These are phyloP conservation scores for Chelon labrosus DNA, from an alignment of 2,797 vertebrate species.

Conservation along the genomic window DNA sequence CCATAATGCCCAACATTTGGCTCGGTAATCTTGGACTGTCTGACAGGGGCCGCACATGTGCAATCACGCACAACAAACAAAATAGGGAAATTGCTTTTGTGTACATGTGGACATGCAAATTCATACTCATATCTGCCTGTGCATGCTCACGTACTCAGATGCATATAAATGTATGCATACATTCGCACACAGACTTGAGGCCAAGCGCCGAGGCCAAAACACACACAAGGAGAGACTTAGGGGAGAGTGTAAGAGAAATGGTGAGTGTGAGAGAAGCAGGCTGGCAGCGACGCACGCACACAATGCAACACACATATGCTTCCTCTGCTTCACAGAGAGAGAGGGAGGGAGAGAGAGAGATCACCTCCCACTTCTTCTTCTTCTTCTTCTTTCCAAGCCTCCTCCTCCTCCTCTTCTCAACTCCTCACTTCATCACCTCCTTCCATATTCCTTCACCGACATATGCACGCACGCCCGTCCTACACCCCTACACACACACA, in stretches of 20 bases:
- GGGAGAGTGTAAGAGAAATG: constrained; percentile 57
- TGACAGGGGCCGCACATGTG: constrained; percentile 41
- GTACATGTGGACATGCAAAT: constrained; percentile 2
- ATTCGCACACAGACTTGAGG: neutral
- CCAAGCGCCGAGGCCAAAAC: constrained; percentile 40
- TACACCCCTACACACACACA: constrained; percentile 22
- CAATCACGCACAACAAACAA: constrained; percentile 9
- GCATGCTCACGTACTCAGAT: neutral
- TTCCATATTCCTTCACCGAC: constrained; percentile 66
- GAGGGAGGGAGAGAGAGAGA: constrained; percentile 45
- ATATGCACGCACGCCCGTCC: constrained; percentile 51
- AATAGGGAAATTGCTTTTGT: constrained; percentile 11
- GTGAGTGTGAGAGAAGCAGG: constrained; percentile 60
- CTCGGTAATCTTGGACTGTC: constrained; percentile 42
- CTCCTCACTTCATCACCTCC: constrained; percentile 82
- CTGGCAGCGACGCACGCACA: constrained; percentile 45
- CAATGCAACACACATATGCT: constrained; percentile 54
- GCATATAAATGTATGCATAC: neutral
- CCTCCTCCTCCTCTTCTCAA: constrained; percentile 61
- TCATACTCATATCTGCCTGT: constrained; percentile 5
- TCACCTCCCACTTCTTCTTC: constrained; percentile 76
- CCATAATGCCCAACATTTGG: constrained; percentile 58
- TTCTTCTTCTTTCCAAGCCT: constrained; percentile 62
- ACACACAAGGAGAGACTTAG: constrained; percentile 44
- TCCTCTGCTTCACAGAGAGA: constrained; percentile 67